Percentiles rank a stretch among this genome's conserved stretches.
These are phyloP conservation scores for Aegotheles bennettii DNA, from an alignment of 2,113 vertebrate genomes.

Conservation along the genomic window DNA sequence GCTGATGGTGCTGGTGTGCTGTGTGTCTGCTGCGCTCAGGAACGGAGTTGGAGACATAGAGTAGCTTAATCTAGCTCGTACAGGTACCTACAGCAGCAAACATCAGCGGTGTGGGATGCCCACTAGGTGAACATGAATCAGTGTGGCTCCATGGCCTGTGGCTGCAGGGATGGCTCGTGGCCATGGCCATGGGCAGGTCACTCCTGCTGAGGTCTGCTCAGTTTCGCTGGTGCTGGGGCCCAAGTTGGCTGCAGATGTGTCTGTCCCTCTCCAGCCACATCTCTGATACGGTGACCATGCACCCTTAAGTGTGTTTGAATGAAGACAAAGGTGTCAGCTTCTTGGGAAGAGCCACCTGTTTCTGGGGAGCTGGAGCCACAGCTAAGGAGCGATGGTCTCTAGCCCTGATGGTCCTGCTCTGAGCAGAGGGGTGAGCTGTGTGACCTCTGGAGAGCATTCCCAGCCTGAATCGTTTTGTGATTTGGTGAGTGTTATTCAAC, in stretches of 20 bases:
- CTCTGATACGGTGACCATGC: rapidly evolving
- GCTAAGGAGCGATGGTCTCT: neutral
- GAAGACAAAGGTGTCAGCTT: neutral
- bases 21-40: neutral
- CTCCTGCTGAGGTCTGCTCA: neutral
- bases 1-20: neutral
- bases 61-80: rapidly evolving
- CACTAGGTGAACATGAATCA: rapidly evolving
- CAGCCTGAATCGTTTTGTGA: neutral
- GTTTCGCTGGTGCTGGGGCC: neutral
- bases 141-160: neutral
- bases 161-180: rapidly evolving
- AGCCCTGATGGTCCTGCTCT: neutral
- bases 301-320: neutral
- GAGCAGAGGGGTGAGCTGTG: neutral
- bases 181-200: rapidly evolving
- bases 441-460: neutral
- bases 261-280: neutral
- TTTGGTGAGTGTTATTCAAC: neutral
- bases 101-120: neutral
- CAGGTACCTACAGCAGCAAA: neutral
- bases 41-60: rapidly evolving
- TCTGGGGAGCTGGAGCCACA: neutral
- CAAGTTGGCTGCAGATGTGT: neutral
- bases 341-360: neutral